Percentiles rank a stretch among this genome's conserved stretches.
Conservation (phyloP, 2,797 vertebrate species). For the Sebastolobus altivelis region DNA sequence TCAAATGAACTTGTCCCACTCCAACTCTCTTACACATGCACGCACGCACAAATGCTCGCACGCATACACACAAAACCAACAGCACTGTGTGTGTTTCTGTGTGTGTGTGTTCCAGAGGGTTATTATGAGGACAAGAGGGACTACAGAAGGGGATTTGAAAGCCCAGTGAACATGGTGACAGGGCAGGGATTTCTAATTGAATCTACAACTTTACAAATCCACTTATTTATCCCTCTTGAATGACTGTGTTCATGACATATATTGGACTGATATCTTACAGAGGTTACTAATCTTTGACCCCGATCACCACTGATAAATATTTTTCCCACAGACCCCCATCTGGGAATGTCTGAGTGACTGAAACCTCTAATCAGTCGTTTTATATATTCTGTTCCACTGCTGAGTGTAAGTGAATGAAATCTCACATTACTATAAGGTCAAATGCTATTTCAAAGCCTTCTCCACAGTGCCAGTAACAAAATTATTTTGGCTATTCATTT, state of each 20-base stretch:
- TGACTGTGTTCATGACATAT: slow-evolving; percentile 7
- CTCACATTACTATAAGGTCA: not conserved
- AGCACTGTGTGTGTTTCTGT: not conserved
- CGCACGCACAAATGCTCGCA: not conserved
- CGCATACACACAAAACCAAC: not conserved
- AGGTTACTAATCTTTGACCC: not conserved
- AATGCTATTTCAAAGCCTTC: not conserved
- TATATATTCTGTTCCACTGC: not conserved
- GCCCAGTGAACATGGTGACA: slow-evolving; percentile 29
- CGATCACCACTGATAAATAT: not conserved
- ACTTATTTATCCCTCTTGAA: slow-evolving; percentile 23
- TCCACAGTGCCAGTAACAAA: not conserved
- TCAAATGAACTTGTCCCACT: not conserved
- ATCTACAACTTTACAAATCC: slow-evolving; percentile 34
- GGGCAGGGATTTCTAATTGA: slow-evolving; percentile 36
- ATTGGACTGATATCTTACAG: slow-evolving; percentile 8
- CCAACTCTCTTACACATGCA: not conserved
- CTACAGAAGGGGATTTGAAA: slow-evolving; percentile 49
- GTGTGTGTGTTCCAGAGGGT: slow-evolving; percentile 31
- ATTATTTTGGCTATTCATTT: not conserved
- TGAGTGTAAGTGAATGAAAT: not conserved
- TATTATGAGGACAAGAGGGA: slow-evolving; percentile 27
- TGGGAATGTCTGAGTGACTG: not conserved
- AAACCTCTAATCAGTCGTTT: not conserved
- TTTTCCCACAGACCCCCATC: not conserved